Base-by-base conservation (phyloP, 2,113 vertebrate genomes). In the Tursiops truncatus region DNA sequence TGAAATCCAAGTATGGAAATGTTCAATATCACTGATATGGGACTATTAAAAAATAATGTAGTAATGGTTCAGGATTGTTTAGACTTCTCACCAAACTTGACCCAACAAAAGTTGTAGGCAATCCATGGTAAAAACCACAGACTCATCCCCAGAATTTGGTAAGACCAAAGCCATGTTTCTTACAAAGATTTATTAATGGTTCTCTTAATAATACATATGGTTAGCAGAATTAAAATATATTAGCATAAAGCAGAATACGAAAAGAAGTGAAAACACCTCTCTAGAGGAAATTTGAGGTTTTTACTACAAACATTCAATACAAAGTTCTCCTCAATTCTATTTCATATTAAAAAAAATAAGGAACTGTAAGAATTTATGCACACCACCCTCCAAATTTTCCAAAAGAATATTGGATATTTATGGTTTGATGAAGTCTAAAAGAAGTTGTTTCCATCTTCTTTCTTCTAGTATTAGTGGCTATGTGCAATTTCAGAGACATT, bases 391-490 rank as follows among this genome's bases (percentile, higher is more conserved):
- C 50, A 47, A 89, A 73, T 38, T 88, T 94, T 87, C 56, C 70
- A 88, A 95, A 92, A 92, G 38, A 70, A 87, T 92, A 82, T 47
- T 92, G 47, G 18, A 65, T 89, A 96, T 76, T 92, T 96, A 88
- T 91, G 56, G 38, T 71, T 95, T 84, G 62, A 91, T 94, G 87
- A 94, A 86, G 6, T 91, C 47, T 67, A 82, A 80, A 91, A 77
- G 44, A 80, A 85, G 62, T 68, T 71, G 47, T 95, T 96, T 97
- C 77, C 92, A 83, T 94, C 77, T 92, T 94, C 97, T 94, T 93
- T 41, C 84, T 96, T 85, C 85, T 58, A 92, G 53, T 96, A 82
- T 97, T 97, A 98, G 58, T n/a, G 96, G 91, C 62, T 95, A 94
- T 56, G 70, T 96, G 44, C 23, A 98, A 76, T 86, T 97, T 97